These are phyloP conservation scores for Cololabis saira DNA, from an alignment of 2,113 vertebrate genomes.

Conservation along the genomic window DNA sequence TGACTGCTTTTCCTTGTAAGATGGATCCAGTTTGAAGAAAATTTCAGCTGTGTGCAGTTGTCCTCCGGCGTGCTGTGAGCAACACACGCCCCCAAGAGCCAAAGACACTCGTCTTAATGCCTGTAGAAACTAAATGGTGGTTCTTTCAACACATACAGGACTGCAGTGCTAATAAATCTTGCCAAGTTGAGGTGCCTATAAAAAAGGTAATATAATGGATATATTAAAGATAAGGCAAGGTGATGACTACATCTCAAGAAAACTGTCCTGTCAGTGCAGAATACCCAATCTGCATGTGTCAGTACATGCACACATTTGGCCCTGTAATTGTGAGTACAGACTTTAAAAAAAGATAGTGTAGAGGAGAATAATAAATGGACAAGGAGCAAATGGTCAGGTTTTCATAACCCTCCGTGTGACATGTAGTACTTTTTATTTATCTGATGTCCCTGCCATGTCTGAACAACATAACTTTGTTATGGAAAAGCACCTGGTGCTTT, in stretches of 20 bases:
- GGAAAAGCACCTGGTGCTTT: no score
- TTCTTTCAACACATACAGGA: not conserved
- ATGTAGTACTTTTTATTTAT: no score
- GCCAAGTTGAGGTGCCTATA: not conserved
- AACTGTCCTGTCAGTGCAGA: not conserved
- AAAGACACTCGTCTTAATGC: not conserved
- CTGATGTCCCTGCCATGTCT: no score
- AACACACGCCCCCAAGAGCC: not conserved
- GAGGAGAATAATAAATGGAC: not conserved
- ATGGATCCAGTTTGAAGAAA: not conserved
- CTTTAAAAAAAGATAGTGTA: no score
- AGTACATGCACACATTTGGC: not conserved
- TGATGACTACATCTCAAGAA: not conserved
- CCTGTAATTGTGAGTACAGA: not conserved
- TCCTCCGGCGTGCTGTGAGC: not conserved
- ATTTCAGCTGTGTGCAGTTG: not conserved
- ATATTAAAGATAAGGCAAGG: not conserved
- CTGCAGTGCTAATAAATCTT: conserved; percentile 1
- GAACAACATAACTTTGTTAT: no score
- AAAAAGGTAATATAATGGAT: not conserved
- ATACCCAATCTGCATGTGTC: not conserved
- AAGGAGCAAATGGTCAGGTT: not conserved
- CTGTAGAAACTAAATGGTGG: not conserved
- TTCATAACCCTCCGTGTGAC: not conserved
- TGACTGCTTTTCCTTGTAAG: not conserved